Evolutionary conservation across 2,113 vertebrate genomes (phyloP), one percentile per base, ranked within the genome.

Genomic region (Dinomys branickii): DNA sequence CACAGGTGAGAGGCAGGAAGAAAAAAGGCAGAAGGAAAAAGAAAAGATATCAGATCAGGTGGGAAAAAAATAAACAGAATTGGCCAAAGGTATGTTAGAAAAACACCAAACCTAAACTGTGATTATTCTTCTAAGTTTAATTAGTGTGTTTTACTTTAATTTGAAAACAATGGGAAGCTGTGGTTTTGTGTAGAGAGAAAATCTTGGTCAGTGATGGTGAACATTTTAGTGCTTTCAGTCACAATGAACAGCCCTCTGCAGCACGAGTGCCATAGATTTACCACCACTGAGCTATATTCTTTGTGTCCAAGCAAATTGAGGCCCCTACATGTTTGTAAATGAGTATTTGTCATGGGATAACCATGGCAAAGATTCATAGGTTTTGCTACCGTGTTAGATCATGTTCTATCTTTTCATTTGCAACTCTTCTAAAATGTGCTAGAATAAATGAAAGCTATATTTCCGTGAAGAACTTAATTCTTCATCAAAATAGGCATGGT

Each of bases 11-110:
- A 83, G 58, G 20, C 20, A 35, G 80, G 67, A 80, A 28, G 91
- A 30, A 17, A 11, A 4, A 2, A 3, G 4, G 35, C 20, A 38
- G 13, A 24, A 61, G 35, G 50, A 14, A 3, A 2, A 2, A 9
- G 33, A 33, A 38, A 19, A 24, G n/a, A 17, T 0, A 6, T 24
- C 26, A 10, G 30, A 28, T 13, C 3, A 0, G 1, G 12, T 54
- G 28, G 26, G 16, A 69, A 16, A 17, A 85, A 77, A 86, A 71
- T 28, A 22, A 77, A 44, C 33, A 30, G 33, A 22, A 11, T 0
- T 58, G 28, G 38, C 75, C 7, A 59, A 9, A 17, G 10, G 56
- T 10, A 24, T 41, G 11, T 71, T 38, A 30, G 73, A 58, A 93
- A 84, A 75, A n/a, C 12, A 61, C 41, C 8, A 41, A 58, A 20